Percentiles rank a stretch among this genome's conserved stretches.
Conservation (phyloP, 2,113 vertebrate genomes). For the Psittacula cyanocephala region DNA sequence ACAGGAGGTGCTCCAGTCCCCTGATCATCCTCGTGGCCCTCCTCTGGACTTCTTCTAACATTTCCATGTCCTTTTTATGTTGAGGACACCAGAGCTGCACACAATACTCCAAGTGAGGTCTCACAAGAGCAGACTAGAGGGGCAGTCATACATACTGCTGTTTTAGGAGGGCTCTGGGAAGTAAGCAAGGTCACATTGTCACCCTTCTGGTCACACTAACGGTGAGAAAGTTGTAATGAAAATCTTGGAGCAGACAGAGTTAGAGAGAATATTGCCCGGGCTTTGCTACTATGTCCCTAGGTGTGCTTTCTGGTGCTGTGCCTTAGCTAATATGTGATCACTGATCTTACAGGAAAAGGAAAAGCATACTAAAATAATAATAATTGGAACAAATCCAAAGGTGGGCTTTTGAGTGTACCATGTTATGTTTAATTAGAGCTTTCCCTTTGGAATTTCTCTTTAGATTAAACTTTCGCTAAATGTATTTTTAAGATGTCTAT, state of each 20-base stretch:
- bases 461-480: not conserved
- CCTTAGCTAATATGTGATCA: not conserved
- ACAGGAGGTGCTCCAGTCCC: too few relatives aligned
- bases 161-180: not conserved
- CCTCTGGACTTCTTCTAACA: too few relatives aligned
- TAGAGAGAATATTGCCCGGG: not conserved
- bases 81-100: too few relatives aligned
- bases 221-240: not conserved
- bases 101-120: too few relatives aligned
- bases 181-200: not conserved
- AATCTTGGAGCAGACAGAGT: not conserved
- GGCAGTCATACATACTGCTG: not conserved
- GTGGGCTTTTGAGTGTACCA: not conserved
- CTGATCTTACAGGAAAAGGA: not conserved
- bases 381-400: not conserved
- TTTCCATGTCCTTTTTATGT: too few relatives aligned
- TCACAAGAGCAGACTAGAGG: too few relatives aligned
- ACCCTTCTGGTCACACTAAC: not conserved
- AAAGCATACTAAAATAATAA: not conserved
- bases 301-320: not conserved
- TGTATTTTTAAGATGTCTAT: not conserved
- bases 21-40: too few relatives aligned
- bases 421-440: not conserved
- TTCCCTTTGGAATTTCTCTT: not conserved
- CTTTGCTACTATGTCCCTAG: not conserved